phyloP scores from a whole-genome alignment of 2,113 vertebrate species.

The Pelodiscus sinensis region DNA sequence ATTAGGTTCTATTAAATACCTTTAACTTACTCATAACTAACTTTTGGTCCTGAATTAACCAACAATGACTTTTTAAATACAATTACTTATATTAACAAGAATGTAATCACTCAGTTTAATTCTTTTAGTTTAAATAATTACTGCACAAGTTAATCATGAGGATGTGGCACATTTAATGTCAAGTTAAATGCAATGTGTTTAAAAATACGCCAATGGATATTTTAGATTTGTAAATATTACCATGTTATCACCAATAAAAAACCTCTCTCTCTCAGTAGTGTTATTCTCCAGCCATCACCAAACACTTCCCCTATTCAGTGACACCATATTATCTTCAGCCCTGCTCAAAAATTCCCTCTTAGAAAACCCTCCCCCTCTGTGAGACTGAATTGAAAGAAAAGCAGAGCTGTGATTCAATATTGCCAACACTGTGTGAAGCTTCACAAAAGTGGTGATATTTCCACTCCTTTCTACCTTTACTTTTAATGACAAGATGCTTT shows the following conservation, averaged over 20 bases:
- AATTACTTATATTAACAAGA: neutral
- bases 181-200: conserved; percentile 9
- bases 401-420: conserved; percentile 1
- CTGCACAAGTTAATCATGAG: conserved; percentile 12
- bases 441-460: conserved; percentile 51
- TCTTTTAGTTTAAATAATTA: conserved; percentile 41
- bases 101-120: conserved; percentile 33
- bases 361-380: neutral
- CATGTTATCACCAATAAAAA: neutral
- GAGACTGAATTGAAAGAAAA: neutral
- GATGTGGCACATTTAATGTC: neutral
- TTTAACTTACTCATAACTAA: neutral
- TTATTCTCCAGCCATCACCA: neutral
- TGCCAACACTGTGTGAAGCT: neutral
- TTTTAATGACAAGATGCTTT: conserved; percentile 72
- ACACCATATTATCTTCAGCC: neutral
- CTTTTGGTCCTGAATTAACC: neutral
- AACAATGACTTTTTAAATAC: too few relatives aligned
- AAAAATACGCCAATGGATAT: neutral
- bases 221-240: neutral
- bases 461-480: conserved; percentile 64
- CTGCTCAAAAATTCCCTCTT: neutral
- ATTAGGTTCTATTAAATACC: neutral
- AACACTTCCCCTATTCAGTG: neutral
- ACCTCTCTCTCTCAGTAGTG: neutral